Conservation (phyloP, 2,113 vertebrate genomes). For the Oreochromis aureus region DNA sequence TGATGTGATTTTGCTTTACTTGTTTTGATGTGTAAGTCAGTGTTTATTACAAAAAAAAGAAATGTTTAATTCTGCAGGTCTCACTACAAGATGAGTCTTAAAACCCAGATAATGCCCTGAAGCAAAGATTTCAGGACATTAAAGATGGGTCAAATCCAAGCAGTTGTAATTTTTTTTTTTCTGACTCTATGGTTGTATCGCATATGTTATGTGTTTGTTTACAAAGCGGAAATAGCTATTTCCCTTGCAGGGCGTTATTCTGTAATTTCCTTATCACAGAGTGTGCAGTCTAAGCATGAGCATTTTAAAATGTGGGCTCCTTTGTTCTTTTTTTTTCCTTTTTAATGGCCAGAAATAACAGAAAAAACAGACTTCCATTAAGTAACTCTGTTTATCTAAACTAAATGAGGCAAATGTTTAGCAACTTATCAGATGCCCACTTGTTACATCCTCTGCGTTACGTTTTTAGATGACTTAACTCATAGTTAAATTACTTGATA, state of each 20-base stretch:
- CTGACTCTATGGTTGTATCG: neutral
- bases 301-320: neutral
- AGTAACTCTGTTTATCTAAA: neutral
- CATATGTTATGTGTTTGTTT: neutral
- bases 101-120: neutral
- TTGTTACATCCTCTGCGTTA: neutral
- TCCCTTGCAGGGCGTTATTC: neutral
- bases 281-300: neutral
- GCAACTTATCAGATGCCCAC: neutral
- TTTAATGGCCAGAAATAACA: neutral
- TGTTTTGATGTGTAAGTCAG: neutral
- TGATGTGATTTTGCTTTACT: neutral
- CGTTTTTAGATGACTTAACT: neutral
- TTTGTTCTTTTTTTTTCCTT: neutral
- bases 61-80: neutral
- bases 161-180: neutral
- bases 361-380: neutral
- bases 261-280: neutral
- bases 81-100: neutral
- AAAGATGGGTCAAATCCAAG: neutral
- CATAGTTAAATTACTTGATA: neutral
- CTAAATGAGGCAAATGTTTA: neutral
- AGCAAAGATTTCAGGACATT: neutral
- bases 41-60: neutral
- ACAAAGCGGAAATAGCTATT: slow-evolving; percentile 15